Base-by-base conservation (phyloP, 2,113 vertebrate species). In the Reinhardtius hippoglossoides region DNA sequence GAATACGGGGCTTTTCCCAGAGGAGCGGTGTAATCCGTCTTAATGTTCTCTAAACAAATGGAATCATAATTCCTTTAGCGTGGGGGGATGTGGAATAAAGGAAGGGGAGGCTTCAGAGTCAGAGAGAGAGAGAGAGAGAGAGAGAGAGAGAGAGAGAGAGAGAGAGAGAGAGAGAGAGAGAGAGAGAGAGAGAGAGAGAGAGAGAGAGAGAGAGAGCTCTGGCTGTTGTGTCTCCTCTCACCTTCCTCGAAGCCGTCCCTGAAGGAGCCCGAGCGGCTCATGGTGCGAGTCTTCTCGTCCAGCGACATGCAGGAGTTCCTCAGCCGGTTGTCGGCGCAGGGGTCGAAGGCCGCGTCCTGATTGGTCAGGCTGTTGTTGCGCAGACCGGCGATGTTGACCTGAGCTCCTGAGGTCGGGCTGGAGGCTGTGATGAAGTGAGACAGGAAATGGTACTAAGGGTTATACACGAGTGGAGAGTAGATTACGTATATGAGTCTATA, bases 181-280 rank as follows among this genome's bases (percentile, higher is more conserved):
- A 31, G 27, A 31, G 27, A 5, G 27, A 31, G 26, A 27, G 26
- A 27, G 31, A 31, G 31, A 31, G 31, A 31, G 31, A 31, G 27
- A 6, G 27, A 31, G 27, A 31, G 27, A 31, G 27, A 31, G 27
- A 5, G 27, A 31, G 26, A 64, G 57, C 26, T 9, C 9, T 9
- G 35, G 9, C 2, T 37, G 35, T 0, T 37, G 35, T 1, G 9
- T 37, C 35, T 66, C 50, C 40, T 57, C 95, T 94, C 85, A 99
- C 98, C 98, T 96, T 99, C 98, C 85, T 99, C 98, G 56, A 99
- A 98, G 67, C 98, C 98, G n/a, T 99, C 98, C 0, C 97, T 94
- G 93, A 99, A 99, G 3, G 98, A 99, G 24, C 97, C 98, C 0
- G 98, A 99, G 2, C 98, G 95, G 90, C 98, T 99, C 97, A 99